phyloP scores from a whole-genome alignment of 2,888 invertebrate species.

The Amorpha juglandis region DNA sequence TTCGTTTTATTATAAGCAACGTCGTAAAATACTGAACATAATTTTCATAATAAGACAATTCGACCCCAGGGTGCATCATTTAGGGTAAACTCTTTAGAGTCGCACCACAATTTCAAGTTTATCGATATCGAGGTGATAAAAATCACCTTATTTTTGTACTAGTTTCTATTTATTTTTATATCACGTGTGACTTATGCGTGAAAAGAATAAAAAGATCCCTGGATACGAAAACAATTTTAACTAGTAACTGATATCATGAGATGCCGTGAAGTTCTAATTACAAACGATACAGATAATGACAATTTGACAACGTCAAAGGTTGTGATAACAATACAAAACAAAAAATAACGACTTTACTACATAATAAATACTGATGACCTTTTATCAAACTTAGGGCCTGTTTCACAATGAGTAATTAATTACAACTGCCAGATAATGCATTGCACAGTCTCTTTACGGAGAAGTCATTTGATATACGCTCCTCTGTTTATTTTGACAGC shows the following conservation, averaged over 20 bases:
- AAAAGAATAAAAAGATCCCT: background rate
- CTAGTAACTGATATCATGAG: constrained; percentile 1
- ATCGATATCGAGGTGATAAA: background rate
- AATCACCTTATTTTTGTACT: background rate
- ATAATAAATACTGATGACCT: constrained; percentile 24
- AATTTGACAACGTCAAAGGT: background rate
- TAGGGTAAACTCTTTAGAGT: constrained; percentile 50
- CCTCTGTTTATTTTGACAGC: no score
- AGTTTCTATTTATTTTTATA: background rate
- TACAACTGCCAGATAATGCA: no score
- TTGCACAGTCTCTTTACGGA: no score
- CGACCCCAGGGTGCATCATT: constrained; percentile 63
- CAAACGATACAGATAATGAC: constrained; percentile 13
- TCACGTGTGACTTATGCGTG: no score
- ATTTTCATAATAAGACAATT: constrained; percentile 65
- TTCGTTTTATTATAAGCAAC: constrained; percentile 40
- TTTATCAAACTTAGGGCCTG: background rate
- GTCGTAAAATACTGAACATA: constrained; percentile 52
- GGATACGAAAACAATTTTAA: background rate
- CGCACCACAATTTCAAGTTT: background rate
- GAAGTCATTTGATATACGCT: no score
- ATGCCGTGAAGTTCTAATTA: constrained; percentile 7
- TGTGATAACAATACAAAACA: constrained; percentile 23
- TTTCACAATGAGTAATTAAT: no score
- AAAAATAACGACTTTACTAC: constrained; percentile 5